These are phyloP conservation scores for Meloidogyne floridensis DNA, from an alignment of 1,140 invertebrate genomes.

Conservation along the genomic window DNA sequence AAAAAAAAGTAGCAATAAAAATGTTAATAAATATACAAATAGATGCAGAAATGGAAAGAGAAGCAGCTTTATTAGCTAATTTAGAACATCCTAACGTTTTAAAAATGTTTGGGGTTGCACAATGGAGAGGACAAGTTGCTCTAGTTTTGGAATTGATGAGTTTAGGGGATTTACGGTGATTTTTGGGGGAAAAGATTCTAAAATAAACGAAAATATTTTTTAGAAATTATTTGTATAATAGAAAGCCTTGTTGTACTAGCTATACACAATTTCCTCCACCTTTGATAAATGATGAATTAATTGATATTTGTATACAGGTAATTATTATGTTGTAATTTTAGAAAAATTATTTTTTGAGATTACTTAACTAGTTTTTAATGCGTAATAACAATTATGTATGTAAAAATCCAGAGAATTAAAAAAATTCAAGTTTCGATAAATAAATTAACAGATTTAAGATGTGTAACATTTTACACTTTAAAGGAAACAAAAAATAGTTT, in stretches of 20 bases:
- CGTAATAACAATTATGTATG: too few relatives aligned
- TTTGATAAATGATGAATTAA: constrained; percentile 36
- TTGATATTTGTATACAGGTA: constrained; percentile 51
- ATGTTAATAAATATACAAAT: constrained; percentile 43
- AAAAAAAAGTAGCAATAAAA: constrained; percentile 46
- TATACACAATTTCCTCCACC: constrained; percentile 53
- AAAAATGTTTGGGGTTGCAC: constrained; percentile 45
- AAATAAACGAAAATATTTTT: background rate
- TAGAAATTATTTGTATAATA: constrained; percentile 44
- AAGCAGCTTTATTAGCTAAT: constrained; percentile 47
- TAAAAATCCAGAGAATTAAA: too few relatives aligned
- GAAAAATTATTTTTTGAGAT: too few relatives aligned
- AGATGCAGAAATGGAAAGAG: constrained; percentile 53
- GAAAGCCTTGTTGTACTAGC: constrained; percentile 42
- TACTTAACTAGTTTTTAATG: too few relatives aligned
- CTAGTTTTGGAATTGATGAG: constrained; percentile 54
- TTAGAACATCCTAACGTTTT: constrained; percentile 52
- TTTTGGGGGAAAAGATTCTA: background rate
- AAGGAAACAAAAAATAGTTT: too few relatives aligned
- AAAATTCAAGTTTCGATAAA: too few relatives aligned
- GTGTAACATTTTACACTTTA: too few relatives aligned
- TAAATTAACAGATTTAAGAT: too few relatives aligned
- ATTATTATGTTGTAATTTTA: background rate
- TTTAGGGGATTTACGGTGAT: constrained; percentile 41
- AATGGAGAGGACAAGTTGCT: constrained; percentile 33